Evolutionary conservation across 1,140 invertebrate species (phyloP), one percentile per base, ranked within the genome.

Genomic region (Drosophila tropicalis): DNA sequence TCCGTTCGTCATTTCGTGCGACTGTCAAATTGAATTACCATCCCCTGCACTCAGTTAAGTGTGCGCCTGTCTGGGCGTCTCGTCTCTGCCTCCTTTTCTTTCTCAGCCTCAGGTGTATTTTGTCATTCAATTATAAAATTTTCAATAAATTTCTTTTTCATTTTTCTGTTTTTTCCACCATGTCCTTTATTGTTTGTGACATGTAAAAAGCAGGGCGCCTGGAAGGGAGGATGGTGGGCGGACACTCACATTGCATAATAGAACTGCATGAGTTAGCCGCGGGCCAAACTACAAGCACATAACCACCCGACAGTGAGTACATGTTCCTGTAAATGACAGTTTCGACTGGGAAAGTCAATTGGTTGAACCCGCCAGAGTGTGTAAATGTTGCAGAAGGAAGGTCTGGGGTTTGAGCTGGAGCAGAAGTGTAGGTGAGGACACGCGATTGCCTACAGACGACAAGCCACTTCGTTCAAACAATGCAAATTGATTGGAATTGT

Each of bases 91-190:
- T 84, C 87, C 5, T 10, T 12, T 10, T 66, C 47, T 56, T 63
- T 41, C 67, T 56, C 17, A 66, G 71, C 65, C 80, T 86, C 87
- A 90, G 87, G 87, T 90, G 80, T 84, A 61, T 80, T 78, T 60
- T 80, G 82, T 75, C 77, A 84, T 87, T 87, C 87, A 90, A 90
- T 90, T 90, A 90, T 90, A 90, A 69, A 87, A 80, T 80, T 84
- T 86, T 79, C 71, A 90, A 90, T 74, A 84, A 90, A 74, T 67
- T 77, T 81, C 68, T 61, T 56, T 70, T 47, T 25, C 9, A 55
- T 25, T 36, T 57, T 60, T 29, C 19, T 15, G 2, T 44, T 19
- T 41, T 10, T 34, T 51, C 36, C 51, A 62, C 44, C 54, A 51
- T 57, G 57, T 57, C 25, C 55, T 77, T 78, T 82, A 89, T 89